Conservation (phyloP, 2,113 vertebrate species). For the Guaruba guarouba region DNA sequence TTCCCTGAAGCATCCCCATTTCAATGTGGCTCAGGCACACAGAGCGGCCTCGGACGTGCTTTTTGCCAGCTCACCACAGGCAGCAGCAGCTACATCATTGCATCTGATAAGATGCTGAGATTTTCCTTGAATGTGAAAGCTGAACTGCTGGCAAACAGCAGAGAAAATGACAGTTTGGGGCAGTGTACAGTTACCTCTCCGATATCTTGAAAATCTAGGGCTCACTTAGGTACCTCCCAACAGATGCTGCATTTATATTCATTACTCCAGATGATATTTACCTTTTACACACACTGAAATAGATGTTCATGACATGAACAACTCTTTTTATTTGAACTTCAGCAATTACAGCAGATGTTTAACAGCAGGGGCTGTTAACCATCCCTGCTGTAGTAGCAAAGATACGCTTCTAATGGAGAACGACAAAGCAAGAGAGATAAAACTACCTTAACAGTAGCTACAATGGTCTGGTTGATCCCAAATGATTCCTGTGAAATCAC, state of each 20-base stretch:
- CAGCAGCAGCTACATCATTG: not conserved
- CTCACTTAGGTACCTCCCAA: not conserved
- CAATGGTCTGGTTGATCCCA: constrained; percentile 78
- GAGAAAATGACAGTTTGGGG: not conserved
- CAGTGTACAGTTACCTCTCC: not conserved
- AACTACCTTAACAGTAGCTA: constrained; percentile 75
- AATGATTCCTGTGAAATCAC: constrained; percentile 86
- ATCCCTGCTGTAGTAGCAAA: not conserved
- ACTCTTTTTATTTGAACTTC: not conserved
- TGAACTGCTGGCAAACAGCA: not conserved
- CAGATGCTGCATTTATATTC: not conserved
- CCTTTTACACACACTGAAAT: not conserved
- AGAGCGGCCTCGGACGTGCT: not conserved
- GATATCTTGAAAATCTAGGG: not conserved
- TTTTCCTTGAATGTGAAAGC: not conserved
- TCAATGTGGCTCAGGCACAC: not conserved
- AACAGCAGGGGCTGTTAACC: not conserved
- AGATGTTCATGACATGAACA: not conserved
- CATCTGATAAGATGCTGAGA: not conserved
- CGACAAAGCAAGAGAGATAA: not conserved
- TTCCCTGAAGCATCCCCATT: not conserved
- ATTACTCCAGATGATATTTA: not conserved
- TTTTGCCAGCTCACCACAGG: not conserved
- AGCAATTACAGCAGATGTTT: not conserved
- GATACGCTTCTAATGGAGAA: not conserved